Percentiles rank a stretch among this genome's conserved stretches.
phyloP scores from a whole-genome alignment of 2,888 invertebrate genomes.

The Hypercompe scribonia region DNA sequence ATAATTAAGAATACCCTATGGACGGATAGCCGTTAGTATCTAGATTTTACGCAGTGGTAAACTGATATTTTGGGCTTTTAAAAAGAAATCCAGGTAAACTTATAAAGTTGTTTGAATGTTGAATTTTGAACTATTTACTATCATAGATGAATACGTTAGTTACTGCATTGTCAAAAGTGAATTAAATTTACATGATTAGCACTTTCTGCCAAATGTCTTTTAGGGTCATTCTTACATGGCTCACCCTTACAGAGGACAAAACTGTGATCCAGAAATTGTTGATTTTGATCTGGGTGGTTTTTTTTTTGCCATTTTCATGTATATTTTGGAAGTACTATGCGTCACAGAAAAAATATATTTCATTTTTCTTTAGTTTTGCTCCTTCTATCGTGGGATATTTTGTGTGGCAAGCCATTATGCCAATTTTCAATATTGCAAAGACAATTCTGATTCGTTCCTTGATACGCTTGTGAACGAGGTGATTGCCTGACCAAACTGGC shows the following conservation, averaged over 20 bases:
- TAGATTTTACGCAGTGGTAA: not conserved
- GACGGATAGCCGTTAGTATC: not conserved
- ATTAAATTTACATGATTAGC: not conserved
- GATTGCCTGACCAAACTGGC: conserved; percentile 1
- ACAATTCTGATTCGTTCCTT: conserved; percentile 42
- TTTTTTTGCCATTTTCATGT: no score
- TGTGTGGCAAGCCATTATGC: conserved; percentile 14
- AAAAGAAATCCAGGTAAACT: not conserved
- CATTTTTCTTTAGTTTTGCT: not conserved
- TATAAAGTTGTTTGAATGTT: no score
- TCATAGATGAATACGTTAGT: no score
- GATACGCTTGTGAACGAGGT: conserved; percentile 21
- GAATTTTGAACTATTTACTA: no score
- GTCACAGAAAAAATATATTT: no score
- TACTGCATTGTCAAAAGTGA: not conserved
- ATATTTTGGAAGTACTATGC: no score
- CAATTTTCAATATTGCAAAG: conserved; percentile 38
- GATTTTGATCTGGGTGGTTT: no score
- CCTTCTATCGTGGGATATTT: not conserved
- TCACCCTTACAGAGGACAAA: no score
- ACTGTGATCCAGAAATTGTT: no score
- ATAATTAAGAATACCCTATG: not conserved
- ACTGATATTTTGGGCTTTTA: not conserved
- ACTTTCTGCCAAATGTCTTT: not conserved
- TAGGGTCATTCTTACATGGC: no score